phyloP scores from a whole-genome alignment of 2,113 vertebrate species.

The Brevimyrus niger region DNA sequence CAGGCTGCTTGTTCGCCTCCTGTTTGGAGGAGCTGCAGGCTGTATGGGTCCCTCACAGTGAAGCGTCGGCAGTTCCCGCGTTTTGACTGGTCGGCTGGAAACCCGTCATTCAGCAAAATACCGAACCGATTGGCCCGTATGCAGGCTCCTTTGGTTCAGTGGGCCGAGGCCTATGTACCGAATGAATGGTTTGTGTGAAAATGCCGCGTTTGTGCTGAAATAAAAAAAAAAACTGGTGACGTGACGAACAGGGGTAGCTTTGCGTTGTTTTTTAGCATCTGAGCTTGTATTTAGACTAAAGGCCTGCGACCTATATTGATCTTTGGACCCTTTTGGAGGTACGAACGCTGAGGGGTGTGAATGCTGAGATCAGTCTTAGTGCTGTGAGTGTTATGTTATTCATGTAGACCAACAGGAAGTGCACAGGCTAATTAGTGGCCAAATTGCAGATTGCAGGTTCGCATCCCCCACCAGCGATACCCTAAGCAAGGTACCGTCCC shows the following conservation, averaged over 20 bases:
- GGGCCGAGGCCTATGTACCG: background rate
- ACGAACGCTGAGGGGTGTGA: background rate
- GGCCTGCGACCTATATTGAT: background rate
- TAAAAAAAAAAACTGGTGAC: background rate
- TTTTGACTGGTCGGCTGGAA: background rate
- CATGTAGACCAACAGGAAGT: too few relatives aligned
- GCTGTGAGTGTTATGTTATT: background rate
- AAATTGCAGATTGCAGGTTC: too few relatives aligned
- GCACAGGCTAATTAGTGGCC: too few relatives aligned
- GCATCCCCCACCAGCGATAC: too few relatives aligned
- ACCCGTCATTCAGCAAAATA: background rate
- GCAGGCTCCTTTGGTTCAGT: background rate
- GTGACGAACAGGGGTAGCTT: background rate
- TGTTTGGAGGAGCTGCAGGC: background rate
- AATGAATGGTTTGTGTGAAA: background rate
- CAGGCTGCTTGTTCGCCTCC: background rate
- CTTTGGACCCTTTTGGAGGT: background rate
- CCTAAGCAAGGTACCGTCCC: too few relatives aligned
- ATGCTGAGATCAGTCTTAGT: background rate
- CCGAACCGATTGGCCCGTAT: background rate
- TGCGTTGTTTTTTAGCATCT: background rate
- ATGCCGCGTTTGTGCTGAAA: background rate
- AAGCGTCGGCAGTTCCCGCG: background rate
- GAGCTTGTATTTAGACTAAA: background rate
- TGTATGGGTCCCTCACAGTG: background rate